Conservation (phyloP, 1,140 invertebrate genomes). For the Contarinia nasturtii region DNA sequence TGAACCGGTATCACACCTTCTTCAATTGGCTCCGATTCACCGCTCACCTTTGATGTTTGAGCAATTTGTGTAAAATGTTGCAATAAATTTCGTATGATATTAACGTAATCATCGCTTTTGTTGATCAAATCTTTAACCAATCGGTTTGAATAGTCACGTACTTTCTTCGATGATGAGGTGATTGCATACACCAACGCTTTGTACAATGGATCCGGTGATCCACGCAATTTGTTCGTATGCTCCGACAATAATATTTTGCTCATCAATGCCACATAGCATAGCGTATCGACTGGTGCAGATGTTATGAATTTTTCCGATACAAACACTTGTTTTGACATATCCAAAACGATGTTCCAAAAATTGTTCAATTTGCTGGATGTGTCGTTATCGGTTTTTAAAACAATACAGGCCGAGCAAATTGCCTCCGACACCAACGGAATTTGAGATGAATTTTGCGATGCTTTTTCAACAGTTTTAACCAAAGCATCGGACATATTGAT, state of each 20-base stretch:
- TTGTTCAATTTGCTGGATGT: conserved; percentile 22
- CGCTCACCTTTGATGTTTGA: conserved; percentile 32
- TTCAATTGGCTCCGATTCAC: conserved; percentile 19
- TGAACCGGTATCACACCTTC: conserved; percentile 22
- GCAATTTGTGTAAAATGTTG: conserved; percentile 37
- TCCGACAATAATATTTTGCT: conserved; percentile 41
- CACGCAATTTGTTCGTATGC: conserved; percentile 34
- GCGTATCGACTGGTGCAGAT: conserved; percentile 45
- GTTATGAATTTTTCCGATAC: conserved; percentile 64
- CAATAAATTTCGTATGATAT: conserved; percentile 31
- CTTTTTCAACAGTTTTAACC: conserved; percentile 48
- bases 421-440: conserved; percentile 53
- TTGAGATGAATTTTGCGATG: conserved; percentile 35
- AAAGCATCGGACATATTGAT: conserved; percentile 35
- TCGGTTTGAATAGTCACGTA: conserved; percentile 18
- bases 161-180: conserved; percentile 23
- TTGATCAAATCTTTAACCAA: conserved; percentile 19
- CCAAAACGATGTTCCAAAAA: conserved; percentile 48
- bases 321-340: conserved; percentile 60
- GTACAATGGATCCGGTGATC: conserved; percentile 33
- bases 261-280: conserved; percentile 38
- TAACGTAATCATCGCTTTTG: conserved; percentile 17
- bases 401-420: conserved; percentile 49
- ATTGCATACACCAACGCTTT: conserved; percentile 41
- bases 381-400: conserved; percentile 37